These are phyloP conservation scores for Terrapene triunguis DNA, from an alignment of 2,113 vertebrate species.

Conservation along the genomic window DNA sequence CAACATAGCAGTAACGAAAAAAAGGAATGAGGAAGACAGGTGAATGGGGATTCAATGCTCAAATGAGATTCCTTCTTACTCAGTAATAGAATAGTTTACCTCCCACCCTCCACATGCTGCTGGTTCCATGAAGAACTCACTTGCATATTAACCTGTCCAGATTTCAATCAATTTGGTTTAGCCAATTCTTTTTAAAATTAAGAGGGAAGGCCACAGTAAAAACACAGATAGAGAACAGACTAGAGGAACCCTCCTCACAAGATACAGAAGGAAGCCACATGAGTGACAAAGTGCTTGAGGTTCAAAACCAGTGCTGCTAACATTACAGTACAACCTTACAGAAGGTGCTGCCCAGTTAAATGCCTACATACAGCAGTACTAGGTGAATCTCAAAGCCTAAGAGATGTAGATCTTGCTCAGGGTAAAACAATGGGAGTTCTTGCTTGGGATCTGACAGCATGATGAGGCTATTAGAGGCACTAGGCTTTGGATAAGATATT, in stretches of 20 bases:
- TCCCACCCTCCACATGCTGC: neutral
- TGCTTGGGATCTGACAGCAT: neutral
- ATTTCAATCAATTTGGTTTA: neutral
- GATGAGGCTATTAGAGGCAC: neutral
- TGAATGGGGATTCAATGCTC: neutral
- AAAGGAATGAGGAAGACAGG: neutral
- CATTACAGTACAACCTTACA: neutral
- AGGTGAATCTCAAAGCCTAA: neutral
- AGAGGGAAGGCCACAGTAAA: neutral
- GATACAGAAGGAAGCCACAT: neutral
- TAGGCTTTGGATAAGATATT: neutral
- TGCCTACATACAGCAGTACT: neutral
- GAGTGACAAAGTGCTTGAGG: neutral
- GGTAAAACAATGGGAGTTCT: neutral
- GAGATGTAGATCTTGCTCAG: neutral
- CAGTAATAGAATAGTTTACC: neutral
- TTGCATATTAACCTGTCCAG: neutral
- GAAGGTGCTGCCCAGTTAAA: neutral
- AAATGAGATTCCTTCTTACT: neutral
- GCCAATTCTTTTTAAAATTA: neutral
- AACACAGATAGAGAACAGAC: neutral
- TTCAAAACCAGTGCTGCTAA: neutral
- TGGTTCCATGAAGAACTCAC: neutral
- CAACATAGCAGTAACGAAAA: neutral
- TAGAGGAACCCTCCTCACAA: neutral